phyloP scores from a whole-genome alignment of 2,888 invertebrate species.

The Xanthia togata region DNA sequence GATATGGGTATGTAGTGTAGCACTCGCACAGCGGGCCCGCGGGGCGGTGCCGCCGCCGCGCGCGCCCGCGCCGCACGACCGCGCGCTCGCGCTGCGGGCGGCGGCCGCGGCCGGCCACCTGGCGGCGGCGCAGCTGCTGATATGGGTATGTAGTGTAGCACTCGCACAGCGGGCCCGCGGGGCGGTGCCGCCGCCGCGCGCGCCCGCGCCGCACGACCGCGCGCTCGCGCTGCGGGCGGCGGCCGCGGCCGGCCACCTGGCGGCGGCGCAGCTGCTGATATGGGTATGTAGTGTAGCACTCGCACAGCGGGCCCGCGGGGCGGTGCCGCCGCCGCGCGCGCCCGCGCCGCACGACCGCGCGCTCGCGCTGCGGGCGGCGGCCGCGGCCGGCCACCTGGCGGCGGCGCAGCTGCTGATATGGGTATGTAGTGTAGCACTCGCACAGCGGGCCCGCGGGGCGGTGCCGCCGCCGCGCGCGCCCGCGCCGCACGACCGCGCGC shows the following conservation, averaged over 20 bases:
- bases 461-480: slow-evolving; percentile 91
- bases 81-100: slow-evolving; percentile 92
- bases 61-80: slow-evolving; percentile 69
- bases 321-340: neutral
- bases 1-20: slow-evolving; percentile 94
- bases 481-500: slow-evolving; percentile 75
- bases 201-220: slow-evolving; percentile 86
- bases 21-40: slow-evolving; percentile 75
- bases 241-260: slow-evolving; percentile 96
- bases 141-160: slow-evolving; percentile 95
- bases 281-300: no score
- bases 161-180: no score
- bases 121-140: slow-evolving; percentile 97
- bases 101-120: slow-evolving; percentile 97
- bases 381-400: no score
- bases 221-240: slow-evolving; percentile 94
- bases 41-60: slow-evolving; percentile 93
- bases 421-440: no score
- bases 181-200: slow-evolving; percentile 94
- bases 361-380: no score
- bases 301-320: no score
- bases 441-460: slow-evolving; percentile 74
- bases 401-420: no score
- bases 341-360: slow-evolving; percentile 74
- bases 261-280: slow-evolving; percentile 97